Evolutionary conservation across 2,888 invertebrate genomes (phyloP).

Genomic region (Zhengitettix transpicula): DNA sequence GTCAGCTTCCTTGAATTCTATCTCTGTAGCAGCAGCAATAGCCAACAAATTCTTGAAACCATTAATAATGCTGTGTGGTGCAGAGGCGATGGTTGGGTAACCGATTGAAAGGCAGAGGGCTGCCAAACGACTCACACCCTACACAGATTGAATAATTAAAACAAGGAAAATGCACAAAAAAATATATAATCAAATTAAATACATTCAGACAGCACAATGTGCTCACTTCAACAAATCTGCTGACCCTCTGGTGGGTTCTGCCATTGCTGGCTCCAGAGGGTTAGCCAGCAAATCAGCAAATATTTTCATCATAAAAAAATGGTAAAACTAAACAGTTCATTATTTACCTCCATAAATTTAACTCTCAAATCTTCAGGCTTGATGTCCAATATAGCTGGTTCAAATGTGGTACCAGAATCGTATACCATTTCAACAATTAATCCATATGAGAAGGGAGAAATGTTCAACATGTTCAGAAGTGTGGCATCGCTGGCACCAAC

Average conservation of each 20-base stretch:
- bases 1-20: constrained; percentile 85
- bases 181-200: not conserved
- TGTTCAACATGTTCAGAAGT: constrained; percentile 98
- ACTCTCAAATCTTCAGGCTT: constrained; percentile 87
- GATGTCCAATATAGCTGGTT: constrained; percentile 93
- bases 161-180: not conserved
- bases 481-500: constrained; percentile 99
- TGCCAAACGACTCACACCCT: constrained; percentile 88
- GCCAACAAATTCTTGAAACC: constrained; percentile 97
- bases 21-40: constrained; percentile 88
- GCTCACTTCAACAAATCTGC: constrained; percentile 17
- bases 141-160: constrained; percentile 1
- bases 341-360: constrained; percentile 58
- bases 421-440: constrained; percentile 91
- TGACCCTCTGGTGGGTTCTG: constrained; percentile 27
- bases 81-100: constrained; percentile 93
- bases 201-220: constrained; percentile 19
- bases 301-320: constrained; percentile 19
- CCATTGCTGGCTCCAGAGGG: constrained; percentile 29
- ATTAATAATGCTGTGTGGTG: constrained; percentile 92
- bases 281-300: constrained; percentile 18
- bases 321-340: not conserved
- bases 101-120: constrained; percentile 82
- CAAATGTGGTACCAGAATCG: constrained; percentile 95
- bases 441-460: constrained; percentile 99